Percentiles rank a stretch among this genome's conserved stretches.
Conservation (phyloP, 2,113 vertebrate genomes). For the Carlito syrichta region DNA sequence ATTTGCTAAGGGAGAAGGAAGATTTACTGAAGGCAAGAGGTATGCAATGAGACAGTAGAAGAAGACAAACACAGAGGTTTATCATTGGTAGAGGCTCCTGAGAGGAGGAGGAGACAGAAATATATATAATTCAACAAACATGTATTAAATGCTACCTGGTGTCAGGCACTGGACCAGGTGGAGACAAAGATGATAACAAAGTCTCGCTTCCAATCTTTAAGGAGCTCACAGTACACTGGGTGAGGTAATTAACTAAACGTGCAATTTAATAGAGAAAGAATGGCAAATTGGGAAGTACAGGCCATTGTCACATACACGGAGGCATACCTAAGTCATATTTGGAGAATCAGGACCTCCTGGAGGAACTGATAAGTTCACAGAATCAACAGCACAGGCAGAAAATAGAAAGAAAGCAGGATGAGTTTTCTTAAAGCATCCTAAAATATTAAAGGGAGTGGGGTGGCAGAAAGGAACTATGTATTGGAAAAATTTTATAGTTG, state of each 20-base stretch:
- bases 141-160: not conserved
- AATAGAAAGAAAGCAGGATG: not conserved
- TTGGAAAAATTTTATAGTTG: not conserved
- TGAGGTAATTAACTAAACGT: not conserved
- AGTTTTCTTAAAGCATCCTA: not conserved
- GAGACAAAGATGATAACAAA: not conserved
- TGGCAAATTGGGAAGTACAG: not conserved
- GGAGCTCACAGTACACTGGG: not conserved
- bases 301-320: not conserved
- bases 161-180: not conserved
- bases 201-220: not conserved
- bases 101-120: not conserved
- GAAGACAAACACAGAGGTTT: not conserved
- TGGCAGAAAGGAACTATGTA: not conserved
- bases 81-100: not conserved
- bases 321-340: not conserved
- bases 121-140: not conserved
- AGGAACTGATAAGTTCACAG: not conserved
- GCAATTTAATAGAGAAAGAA: not conserved
- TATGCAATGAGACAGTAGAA: not conserved
- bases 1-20: not conserved
- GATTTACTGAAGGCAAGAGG: not conserved
- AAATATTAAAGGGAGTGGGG: not conserved
- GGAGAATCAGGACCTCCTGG: not conserved
- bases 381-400: not conserved